Evolutionary conservation across 2,797 vertebrate species (phyloP).

Genomic region (Dryobates pubescens): DNA sequence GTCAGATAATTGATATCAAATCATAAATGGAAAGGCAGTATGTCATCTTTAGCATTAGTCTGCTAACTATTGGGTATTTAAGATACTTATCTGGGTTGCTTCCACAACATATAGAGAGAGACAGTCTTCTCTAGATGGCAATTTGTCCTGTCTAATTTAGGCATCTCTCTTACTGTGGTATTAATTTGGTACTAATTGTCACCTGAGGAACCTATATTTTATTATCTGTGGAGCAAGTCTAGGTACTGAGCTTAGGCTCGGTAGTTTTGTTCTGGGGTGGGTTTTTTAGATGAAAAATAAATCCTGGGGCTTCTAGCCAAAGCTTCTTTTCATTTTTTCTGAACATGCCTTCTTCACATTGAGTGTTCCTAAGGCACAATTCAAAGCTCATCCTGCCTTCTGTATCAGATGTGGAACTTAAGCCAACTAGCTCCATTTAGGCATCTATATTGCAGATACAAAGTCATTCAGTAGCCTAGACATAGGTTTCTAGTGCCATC

Average conservation of each 20-base stretch:
- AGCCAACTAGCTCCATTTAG: neutral
- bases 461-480: neutral
- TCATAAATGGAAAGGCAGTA: neutral
- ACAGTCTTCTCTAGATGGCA: neutral
- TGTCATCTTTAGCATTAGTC: neutral
- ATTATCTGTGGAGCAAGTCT: neutral
- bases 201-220: neutral
- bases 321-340: neutral
- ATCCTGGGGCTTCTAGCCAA: neutral
- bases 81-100: neutral
- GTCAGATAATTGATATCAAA: neutral
- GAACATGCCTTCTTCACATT: neutral
- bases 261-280: neutral
- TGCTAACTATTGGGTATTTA: neutral
- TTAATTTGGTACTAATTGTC: neutral
- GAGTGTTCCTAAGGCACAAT: neutral
- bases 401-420: neutral
- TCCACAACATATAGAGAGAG: neutral
- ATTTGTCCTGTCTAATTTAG: neutral
- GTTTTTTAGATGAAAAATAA: neutral
- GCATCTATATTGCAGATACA: neutral
- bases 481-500: neutral
- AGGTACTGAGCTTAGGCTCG: neutral
- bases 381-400: neutral
- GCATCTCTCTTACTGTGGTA: neutral